A percentile compares a stretch with the other conserved stretches of the same genome.
Evolutionary conservation across 2,113 vertebrate genomes (phyloP).

Genomic region (Ginglymostoma cirratum): DNA sequence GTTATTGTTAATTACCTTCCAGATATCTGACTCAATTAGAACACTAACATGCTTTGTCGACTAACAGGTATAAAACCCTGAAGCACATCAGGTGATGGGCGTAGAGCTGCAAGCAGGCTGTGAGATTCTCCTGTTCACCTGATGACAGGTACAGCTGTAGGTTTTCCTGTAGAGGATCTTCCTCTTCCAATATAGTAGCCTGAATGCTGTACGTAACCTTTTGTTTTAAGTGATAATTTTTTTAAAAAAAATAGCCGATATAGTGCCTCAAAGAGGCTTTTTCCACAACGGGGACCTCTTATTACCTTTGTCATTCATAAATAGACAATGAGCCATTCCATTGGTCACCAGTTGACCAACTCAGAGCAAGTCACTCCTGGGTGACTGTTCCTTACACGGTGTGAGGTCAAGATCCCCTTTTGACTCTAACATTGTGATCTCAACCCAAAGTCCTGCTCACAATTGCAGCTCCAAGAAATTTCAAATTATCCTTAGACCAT

Average conservation of each 20-base stretch:
- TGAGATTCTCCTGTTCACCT: no score
- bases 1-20: no score
- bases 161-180: no score
- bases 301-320: background rate
- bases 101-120: no score
- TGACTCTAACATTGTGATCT: background rate
- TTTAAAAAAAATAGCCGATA: background rate
- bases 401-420: background rate
- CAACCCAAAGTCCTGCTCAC: background rate
- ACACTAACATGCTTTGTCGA: no score
- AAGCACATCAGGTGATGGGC: no score
- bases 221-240: background rate
- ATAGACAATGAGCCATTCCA: background rate
- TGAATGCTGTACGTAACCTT: background rate
- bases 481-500: background rate
- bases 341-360: background rate
- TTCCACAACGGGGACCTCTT: background rate
- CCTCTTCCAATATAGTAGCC: background rate
- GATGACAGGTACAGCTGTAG: no score
- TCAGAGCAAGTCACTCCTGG: background rate
- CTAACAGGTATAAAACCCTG: no score
- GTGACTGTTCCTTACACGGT: background rate
- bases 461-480: background rate
- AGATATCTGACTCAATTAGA: no score
- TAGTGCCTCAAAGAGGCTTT: background rate